These are phyloP conservation scores for Drepana falcataria DNA, from an alignment of 2,888 invertebrate species.

Conservation along the genomic window DNA sequence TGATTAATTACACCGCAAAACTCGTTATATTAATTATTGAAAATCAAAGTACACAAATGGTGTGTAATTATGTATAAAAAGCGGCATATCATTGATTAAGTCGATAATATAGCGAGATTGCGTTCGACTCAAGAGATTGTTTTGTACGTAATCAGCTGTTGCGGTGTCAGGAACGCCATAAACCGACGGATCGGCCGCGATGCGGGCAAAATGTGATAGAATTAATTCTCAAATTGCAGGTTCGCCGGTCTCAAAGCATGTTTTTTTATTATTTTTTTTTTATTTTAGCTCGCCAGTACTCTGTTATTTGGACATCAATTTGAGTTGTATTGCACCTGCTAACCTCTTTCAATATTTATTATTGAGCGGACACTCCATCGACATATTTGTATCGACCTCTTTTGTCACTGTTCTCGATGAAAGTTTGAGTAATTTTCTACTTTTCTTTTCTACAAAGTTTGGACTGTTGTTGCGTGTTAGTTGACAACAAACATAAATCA, in stretches of 20 bases:
- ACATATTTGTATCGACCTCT: conserved; percentile 41
- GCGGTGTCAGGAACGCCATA: conserved; percentile 55
- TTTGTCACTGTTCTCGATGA: conserved; percentile 34
- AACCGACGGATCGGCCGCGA: conserved; percentile 45
- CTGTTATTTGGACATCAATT: conserved; percentile 68
- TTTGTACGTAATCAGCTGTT: conserved; percentile 57
- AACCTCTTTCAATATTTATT: conserved; percentile 71
- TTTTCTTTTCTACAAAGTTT: background rate
- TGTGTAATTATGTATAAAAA: conserved; percentile 22
- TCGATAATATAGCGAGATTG: conserved; percentile 50
- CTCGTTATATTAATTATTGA: conserved; percentile 7
- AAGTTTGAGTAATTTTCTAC: conserved; percentile 5
- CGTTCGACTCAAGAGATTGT: conserved; percentile 36
- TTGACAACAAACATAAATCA: background rate
- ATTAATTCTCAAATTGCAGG: conserved; percentile 69
- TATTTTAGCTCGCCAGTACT: conserved; percentile 48
- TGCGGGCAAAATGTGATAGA: conserved; percentile 60
- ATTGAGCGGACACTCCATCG: conserved; percentile 43
- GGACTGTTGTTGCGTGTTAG: background rate
- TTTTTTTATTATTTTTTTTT: conserved; percentile 54
- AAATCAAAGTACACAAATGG: conserved; percentile 20
- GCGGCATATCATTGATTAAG: conserved; percentile 40
- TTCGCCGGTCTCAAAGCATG: conserved; percentile 43
- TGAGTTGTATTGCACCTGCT: conserved; percentile 67
- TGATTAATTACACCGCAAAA: conserved; percentile 1